Base-by-base conservation (phyloP, 2,888 invertebrate species). In the Halictus quadricinctus region DNA sequence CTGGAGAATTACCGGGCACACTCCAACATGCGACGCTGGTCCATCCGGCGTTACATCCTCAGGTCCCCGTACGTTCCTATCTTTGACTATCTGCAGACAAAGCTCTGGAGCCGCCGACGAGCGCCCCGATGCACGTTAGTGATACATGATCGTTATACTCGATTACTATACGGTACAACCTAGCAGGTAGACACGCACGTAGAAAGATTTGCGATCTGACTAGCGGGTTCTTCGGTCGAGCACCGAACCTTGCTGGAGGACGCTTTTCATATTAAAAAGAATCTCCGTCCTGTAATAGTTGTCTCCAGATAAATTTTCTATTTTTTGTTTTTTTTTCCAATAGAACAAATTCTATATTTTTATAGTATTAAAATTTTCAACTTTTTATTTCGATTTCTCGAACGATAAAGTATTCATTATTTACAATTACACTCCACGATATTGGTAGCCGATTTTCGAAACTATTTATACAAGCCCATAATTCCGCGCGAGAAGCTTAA, bases 21-120 rank as follows among this genome's bases (percentile, higher is more conserved):
- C 96, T 98, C 93, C 98, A 98, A 95, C 98, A 98, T 95, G 97
- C 97, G 91, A 97, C 98, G 91, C 96, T 99, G 94, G 98, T 99
- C 95, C 99, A 99, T 95, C 99, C 99, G 95, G 99, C 98, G 95
- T 97, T 99, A 96, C 98, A 98, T 96, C 98, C 98, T 95, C 99
- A 99, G 97, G 98, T 99, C 95, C 98, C 98, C 95, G 98, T 98
- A 95, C 98, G 98, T 96, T 98, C 98, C 96, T 98, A 98, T 96
- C 98, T 98, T 97, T 98, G 98, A 98, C 98, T 98, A 98, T 97
- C 98, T 97, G 96, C 97, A 96, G 97, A 97, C 96, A 97, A 97
- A 96, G 96, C 96, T 95, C 95, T 95, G 95, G 95, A 95, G 95
- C 95, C 95, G 94, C 95, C 95, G 95, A 95, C 95, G 94, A 95